Percentiles rank a stretch among this genome's conserved stretches.
Evolutionary conservation across 30 jellyfish, hydroid and myxozoan genomes (phyloP).

Genomic region (Rhopilema esculentum): DNA sequence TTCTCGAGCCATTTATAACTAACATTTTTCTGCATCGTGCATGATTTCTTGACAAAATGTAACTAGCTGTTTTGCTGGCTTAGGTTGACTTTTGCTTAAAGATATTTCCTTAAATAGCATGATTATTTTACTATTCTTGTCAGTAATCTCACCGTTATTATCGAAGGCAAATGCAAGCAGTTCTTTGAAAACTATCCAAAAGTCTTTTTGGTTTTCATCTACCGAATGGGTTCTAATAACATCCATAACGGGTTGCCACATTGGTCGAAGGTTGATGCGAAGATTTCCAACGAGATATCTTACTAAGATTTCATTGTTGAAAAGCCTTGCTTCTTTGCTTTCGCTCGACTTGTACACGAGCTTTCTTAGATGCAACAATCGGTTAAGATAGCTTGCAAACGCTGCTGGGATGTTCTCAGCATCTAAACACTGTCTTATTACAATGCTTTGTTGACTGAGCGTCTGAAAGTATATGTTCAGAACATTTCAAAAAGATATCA

Average conservation of each 20-base stretch:
- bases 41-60: too few relatives aligned
- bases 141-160: too few relatives aligned
- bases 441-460: neutral
- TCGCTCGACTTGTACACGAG: slow-evolving; percentile 42
- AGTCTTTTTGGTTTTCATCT: slow-evolving; percentile 59
- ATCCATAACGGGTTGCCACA: slow-evolving; percentile 89
- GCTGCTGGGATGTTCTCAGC: slow-evolving; percentile 77
- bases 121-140: too few relatives aligned
- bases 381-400: slow-evolving; percentile 72
- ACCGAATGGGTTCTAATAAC: slow-evolving; percentile 52
- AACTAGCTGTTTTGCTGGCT: too few relatives aligned
- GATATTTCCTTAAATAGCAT: too few relatives aligned
- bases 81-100: too few relatives aligned
- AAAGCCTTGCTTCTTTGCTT: neutral
- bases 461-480: neutral
- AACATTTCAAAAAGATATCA: neutral
- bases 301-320: slow-evolving; percentile 44
- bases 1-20: too few relatives aligned
- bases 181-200: slow-evolving; percentile 87
- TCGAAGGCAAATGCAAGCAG: too few relatives aligned
- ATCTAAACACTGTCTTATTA: slow-evolving; percentile 47
- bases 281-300: slow-evolving; percentile 76
- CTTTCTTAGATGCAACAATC: slow-evolving; percentile 70
- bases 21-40: too few relatives aligned
- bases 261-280: slow-evolving; percentile 68